Conservation (phyloP, 2,888 invertebrate genomes). For the Phymatocera aterrima region DNA sequence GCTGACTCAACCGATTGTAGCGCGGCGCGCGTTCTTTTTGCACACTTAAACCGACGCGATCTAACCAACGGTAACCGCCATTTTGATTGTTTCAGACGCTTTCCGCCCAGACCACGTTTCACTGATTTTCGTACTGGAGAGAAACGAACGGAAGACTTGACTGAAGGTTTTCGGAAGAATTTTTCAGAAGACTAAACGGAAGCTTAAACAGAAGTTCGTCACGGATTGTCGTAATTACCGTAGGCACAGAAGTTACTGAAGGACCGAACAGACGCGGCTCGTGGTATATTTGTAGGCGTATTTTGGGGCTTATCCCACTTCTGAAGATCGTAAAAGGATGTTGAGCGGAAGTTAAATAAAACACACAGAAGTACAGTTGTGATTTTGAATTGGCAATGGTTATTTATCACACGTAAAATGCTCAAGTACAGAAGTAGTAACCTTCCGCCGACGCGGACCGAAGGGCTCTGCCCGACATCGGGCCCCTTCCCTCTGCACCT, state of each 20-base stretch:
- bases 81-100: not conserved
- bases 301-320: slow-evolving; percentile 10
- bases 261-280: not conserved
- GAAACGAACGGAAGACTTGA: no score
- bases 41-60: not conserved
- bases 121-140: not conserved
- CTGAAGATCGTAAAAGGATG: slow-evolving; percentile 8
- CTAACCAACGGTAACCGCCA: not conserved
- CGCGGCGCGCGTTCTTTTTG: not conserved
- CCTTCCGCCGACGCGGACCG: no score
- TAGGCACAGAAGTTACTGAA: not conserved
- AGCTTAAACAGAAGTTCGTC: not conserved
- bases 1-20: not conserved
- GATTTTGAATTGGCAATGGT: no score
- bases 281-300: not conserved
- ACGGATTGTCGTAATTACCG: no score
- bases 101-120: not conserved
- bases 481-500: no score
- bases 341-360: not conserved
- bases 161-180: no score
- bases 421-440: no score
- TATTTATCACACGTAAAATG: no score
- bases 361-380: no score
- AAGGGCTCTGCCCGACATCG: no score
- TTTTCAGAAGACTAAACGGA: not conserved